A percentile compares a stretch with the other conserved stretches of the same genome.
Evolutionary conservation across 1,140 invertebrate genomes (phyloP).

Genomic region (Ips typographus): DNA sequence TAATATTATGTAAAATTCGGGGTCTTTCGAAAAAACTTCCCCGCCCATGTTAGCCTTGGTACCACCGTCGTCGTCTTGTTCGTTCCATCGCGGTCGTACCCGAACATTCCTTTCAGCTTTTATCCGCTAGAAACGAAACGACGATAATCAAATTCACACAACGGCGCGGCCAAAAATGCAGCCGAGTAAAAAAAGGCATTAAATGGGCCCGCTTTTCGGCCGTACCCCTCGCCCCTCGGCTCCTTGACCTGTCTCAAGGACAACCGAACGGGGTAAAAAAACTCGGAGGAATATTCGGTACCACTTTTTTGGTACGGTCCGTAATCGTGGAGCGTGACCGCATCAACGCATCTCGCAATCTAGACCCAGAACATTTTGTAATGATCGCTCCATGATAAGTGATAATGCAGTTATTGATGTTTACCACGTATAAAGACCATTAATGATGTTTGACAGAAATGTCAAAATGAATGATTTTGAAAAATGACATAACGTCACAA

Average conservation of each 20-base stretch:
- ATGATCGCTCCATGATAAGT: too few relatives aligned
- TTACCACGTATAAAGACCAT: too few relatives aligned
- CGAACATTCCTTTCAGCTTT: conserved; percentile 26
- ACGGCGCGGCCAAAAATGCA: conserved; percentile 32
- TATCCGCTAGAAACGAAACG: conserved; percentile 30
- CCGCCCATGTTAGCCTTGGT: conserved; percentile 22
- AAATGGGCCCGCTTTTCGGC: conserved; percentile 24
- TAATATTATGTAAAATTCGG: conserved; percentile 18
- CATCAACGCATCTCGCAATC: too few relatives aligned
- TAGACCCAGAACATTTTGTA: too few relatives aligned
- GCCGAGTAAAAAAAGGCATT: conserved; percentile 33
- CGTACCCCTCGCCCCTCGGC: conserved; percentile 9
- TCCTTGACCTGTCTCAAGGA: conserved; percentile 33
- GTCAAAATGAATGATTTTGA: too few relatives aligned
- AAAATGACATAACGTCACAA: too few relatives aligned
- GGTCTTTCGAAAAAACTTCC: conserved; percentile 1
- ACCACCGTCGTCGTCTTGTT: conserved; percentile 13
- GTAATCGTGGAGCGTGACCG: too few relatives aligned
- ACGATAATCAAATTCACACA: conserved; percentile 32
- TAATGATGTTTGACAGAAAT: too few relatives aligned
- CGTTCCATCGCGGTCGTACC: conserved; percentile 9
- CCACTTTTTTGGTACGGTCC: neutral
- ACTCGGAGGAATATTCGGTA: neutral
- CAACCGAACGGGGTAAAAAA: conserved; percentile 31
- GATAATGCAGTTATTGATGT: too few relatives aligned